Evolutionary conservation across 37 sponge, comb jelly and placozoan species (phyloP), one percentile per base, ranked within the genome.

Genomic region (Oopsacas minuta): DNA sequence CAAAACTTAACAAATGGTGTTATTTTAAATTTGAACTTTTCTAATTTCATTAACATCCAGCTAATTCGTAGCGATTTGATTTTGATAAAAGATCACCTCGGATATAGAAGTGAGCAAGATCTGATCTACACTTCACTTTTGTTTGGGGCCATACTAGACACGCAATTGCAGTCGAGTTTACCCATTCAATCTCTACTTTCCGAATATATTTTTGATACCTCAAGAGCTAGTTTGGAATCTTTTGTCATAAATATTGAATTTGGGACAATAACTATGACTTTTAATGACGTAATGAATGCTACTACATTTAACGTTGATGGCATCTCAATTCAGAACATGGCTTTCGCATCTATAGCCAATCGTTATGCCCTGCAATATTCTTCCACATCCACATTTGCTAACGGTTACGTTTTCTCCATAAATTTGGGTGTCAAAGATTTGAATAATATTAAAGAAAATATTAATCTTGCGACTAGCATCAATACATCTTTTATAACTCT

Each of bases 271-370:
- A 86, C 39, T 23, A 88, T 95, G 82, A 90, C 91, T 3, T 95
- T 95, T 85, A 90, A 85, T 90, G 96, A 95, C 87, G 96, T 95
- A 5, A 90, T 95, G 0, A 34, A 39, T 36, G 20, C 91, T 0
- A 17, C 23, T 0, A 89, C 93, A 37, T 86, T 95, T 82, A 83
- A 90, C 81, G 86, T 93, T 23, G 81, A 87, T 83, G 86, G 93
- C 0, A 87, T 95, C 38, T 92, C 96, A 30, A 85, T 95, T 35
- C 96, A 95, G 52, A 61, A n/a, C 83, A 83, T 52, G 42, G 35
- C 30, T 82, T 82, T 37, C 37, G 38, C 81, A 37, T 52, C 38
- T 86, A 84, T 82, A 20, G 37, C 38, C 32, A 36, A 0, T 0
- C 52, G 8, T 39, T 37, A 38, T 46, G 82, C 35, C 3, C 22